A percentile compares a stretch with the other conserved stretches of the same genome.
phyloP scores from a whole-genome alignment of 2,113 vertebrate genomes.

The Tapirus terrestris region DNA sequence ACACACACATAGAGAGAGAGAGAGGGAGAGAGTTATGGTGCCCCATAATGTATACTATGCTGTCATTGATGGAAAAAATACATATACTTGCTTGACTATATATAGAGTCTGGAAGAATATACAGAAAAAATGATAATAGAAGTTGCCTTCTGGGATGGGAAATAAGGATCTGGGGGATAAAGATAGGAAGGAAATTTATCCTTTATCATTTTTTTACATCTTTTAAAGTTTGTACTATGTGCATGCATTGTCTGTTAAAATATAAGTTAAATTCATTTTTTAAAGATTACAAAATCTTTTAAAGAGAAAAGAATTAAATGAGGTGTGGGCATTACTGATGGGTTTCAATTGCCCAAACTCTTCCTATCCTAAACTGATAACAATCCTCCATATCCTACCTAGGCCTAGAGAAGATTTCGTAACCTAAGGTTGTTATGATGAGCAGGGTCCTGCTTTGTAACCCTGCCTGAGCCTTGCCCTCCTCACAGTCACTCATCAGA shows the following conservation, averaged over 20 bases:
- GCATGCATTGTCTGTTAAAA: conserved; percentile 9
- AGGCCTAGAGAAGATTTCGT: background rate
- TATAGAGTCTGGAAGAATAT: background rate
- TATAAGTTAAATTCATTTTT: conserved; percentile 7
- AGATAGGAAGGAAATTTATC: background rate
- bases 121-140: background rate
- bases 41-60: background rate
- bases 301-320: background rate
- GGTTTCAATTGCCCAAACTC: background rate
- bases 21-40: background rate
- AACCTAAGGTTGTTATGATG: background rate
- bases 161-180: conserved; percentile 19
- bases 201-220: background rate
- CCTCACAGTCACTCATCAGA: background rate
- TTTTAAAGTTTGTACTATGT: conserved; percentile 13
- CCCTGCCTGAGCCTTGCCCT: background rate
- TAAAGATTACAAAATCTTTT: background rate
- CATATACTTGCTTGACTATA: background rate
- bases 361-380: background rate
- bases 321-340: background rate
- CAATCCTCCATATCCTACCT: background rate
- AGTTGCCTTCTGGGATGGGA: background rate
- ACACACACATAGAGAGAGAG: background rate
- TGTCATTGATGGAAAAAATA: background rate
- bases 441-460: background rate